Conservation (phyloP, 2,797 vertebrate genomes). For the Pterois miles region DNA sequence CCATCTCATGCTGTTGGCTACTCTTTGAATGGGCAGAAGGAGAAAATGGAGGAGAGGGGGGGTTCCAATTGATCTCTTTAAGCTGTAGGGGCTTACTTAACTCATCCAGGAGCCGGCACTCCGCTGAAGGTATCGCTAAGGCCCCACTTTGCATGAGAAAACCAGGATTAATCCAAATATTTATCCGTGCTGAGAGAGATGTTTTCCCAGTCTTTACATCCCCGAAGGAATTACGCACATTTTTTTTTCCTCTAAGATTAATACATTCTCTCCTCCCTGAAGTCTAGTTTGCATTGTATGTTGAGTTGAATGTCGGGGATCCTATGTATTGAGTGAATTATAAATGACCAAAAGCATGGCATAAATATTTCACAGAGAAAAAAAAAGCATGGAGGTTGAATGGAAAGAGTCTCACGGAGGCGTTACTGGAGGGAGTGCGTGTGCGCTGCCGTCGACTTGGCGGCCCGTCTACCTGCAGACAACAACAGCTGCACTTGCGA, state of each 20-base stretch:
- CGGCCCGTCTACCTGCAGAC: conserved; percentile 43
- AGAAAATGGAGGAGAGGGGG: conserved; percentile 46
- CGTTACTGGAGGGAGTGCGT: conserved; percentile 2
- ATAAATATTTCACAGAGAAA: conserved; percentile 37
- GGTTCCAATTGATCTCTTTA: conserved; percentile 79
- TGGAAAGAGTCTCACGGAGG: conserved; percentile 15
- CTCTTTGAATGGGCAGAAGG: conserved; percentile 67
- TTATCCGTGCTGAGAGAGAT: conserved; percentile 84
- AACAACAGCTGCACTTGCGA: conserved; percentile 33
- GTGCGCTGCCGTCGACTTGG: background rate
- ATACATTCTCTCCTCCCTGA: conserved; percentile 23
- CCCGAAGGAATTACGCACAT: conserved; percentile 67
- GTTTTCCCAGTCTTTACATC: conserved; percentile 78
- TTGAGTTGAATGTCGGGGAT: conserved; percentile 1
- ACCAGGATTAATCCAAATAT: conserved; percentile 88
- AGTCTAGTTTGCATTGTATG: conserved; percentile 25
- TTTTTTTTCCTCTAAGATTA: conserved; percentile 52
- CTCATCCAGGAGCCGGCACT: conserved; percentile 71
- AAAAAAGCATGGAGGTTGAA: background rate
- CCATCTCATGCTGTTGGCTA: conserved; percentile 75
- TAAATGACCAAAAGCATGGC: conserved; percentile 12
- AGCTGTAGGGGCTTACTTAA: conserved; percentile 76
- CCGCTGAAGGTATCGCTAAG: conserved; percentile 67
- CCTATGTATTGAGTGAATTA: conserved; percentile 17
- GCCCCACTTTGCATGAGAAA: conserved; percentile 86